Conservation (phyloP, 2,797 vertebrate genomes). For the Dipus sagitta region DNA sequence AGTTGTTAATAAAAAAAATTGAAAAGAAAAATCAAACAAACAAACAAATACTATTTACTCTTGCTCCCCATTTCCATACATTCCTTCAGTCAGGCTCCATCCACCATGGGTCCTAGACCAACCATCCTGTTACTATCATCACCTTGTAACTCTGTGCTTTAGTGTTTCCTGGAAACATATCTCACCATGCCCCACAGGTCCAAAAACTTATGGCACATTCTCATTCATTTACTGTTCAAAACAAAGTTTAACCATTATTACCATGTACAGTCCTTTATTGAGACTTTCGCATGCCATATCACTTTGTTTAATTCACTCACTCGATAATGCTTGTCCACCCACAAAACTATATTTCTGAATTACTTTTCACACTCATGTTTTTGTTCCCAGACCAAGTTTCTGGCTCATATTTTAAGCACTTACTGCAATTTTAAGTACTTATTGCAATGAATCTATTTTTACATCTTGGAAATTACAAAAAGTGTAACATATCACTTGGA, state of each 20-base stretch:
- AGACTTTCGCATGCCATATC: neutral
- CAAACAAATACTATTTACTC: neutral
- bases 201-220: neutral
- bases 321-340: neutral
- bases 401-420: neutral
- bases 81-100: neutral
- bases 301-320: neutral
- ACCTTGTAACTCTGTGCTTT: neutral
- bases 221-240: neutral
- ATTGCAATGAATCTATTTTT: neutral
- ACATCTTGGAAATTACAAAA: neutral
- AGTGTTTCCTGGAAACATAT: neutral
- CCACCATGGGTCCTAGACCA: neutral
- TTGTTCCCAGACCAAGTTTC: neutral
- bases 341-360: neutral
- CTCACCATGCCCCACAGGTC: neutral
- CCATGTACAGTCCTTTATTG: neutral
- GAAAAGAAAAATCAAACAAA: no score
- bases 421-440: neutral
- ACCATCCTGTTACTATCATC: neutral
- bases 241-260: neutral
- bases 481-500: neutral
- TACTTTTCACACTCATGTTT: neutral
- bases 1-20: no score
- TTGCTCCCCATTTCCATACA: neutral